Percentiles rank a stretch among this genome's conserved stretches.
Conservation (phyloP, 1,140 invertebrate genomes). For the Halesus radiatus region DNA sequence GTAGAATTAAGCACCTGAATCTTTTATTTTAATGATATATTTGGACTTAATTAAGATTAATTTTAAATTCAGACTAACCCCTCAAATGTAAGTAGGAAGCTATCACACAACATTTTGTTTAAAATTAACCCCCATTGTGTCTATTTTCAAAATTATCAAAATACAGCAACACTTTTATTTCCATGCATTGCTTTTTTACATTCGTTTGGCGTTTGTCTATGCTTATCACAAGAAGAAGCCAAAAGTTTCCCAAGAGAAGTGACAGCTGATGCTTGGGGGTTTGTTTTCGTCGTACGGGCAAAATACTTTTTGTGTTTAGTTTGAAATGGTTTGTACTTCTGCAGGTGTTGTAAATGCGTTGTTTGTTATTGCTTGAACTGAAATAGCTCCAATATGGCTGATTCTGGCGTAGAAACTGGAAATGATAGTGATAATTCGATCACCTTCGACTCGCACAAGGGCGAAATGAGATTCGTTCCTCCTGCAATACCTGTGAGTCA, state of each 20-base stretch:
- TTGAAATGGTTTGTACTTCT: slow-evolving; percentile 12
- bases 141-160: too few relatives aligned
- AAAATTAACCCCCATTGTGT: too few relatives aligned
- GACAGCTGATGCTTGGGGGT: slow-evolving; percentile 16
- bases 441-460: slow-evolving; percentile 66
- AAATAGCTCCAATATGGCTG: slow-evolving; percentile 62
- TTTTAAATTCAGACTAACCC: too few relatives aligned
- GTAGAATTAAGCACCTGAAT: too few relatives aligned
- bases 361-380: not conserved
- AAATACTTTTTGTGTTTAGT: slow-evolving; percentile 3
- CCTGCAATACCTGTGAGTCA: slow-evolving; percentile 65
- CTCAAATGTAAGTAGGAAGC: too few relatives aligned
- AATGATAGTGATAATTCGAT: slow-evolving; percentile 75
- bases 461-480: slow-evolving; percentile 65
- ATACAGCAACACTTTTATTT: too few relatives aligned
- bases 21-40: too few relatives aligned
- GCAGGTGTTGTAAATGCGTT: not conserved
- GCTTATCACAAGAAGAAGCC: too few relatives aligned
- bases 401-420: slow-evolving; percentile 77
- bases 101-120: too few relatives aligned
- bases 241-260: not conserved
- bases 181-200: too few relatives aligned
- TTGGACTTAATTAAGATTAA: too few relatives aligned
- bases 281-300: not conserved
- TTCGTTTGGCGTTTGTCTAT: too few relatives aligned